phyloP scores from a whole-genome alignment of 1,140 invertebrate genomes.

The Bombus confusus region DNA sequence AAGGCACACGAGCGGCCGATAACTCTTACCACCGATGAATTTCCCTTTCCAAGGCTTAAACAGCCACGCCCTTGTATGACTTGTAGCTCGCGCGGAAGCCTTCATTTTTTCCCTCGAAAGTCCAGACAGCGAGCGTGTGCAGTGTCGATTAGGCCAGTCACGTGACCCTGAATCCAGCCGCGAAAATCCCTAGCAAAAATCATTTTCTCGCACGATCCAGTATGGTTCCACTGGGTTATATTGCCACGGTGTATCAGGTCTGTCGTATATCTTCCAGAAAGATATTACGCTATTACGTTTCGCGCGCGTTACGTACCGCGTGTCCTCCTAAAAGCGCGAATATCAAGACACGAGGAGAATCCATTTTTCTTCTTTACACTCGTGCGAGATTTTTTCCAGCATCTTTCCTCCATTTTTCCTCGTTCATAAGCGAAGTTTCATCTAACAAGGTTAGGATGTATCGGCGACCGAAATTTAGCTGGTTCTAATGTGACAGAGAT shows the following conservation, averaged over 20 bases:
- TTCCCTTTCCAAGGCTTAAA: neutral
- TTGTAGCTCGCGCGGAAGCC: neutral
- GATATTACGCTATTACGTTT: conserved; percentile 22
- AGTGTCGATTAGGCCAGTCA: conserved; percentile 20
- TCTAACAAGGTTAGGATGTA: neutral
- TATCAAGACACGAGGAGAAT: too few relatives aligned
- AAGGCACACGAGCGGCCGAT: neutral
- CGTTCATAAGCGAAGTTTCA: neutral
- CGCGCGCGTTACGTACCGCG: neutral
- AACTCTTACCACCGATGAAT: neutral
- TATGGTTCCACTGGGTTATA: neutral
- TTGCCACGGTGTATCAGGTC: neutral
- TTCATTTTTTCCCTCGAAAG: neutral
- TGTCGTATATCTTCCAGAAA: conserved; percentile 12
- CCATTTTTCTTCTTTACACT: neutral
- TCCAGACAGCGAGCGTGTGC: neutral
- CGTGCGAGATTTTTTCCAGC: neutral
- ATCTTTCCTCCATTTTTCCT: neutral
- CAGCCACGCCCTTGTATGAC: neutral
- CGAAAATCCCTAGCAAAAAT: neutral
- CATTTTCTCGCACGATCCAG: conserved; percentile 2
- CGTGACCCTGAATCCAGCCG: conserved; percentile 13
- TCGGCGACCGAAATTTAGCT: too few relatives aligned
- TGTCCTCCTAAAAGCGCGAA: neutral
- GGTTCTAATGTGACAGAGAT: neutral